phyloP scores from a whole-genome alignment of 2,797 vertebrate genomes.

The Helarctos malayanus region DNA sequence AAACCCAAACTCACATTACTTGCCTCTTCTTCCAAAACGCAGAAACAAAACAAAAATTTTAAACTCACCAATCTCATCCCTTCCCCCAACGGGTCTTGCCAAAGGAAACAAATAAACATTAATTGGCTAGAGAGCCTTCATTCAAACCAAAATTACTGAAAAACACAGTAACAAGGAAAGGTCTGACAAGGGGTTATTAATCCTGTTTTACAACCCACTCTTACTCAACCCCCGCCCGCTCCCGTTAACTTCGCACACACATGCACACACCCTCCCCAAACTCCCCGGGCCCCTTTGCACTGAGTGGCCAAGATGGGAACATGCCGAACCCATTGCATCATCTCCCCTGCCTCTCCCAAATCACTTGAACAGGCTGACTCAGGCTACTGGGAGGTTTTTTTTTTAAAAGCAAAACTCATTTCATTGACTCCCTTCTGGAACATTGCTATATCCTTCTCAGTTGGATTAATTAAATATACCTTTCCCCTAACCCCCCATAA shows the following conservation, averaged over 20 bases:
- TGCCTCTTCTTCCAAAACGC: conserved; percentile 82
- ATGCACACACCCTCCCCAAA: conserved; percentile 75
- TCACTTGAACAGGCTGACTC: conserved; percentile 66
- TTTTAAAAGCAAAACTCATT: conserved; percentile 66
- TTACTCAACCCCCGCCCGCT: conserved; percentile 46
- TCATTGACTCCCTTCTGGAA: conserved; percentile 71
- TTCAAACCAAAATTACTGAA: conserved; percentile 86
- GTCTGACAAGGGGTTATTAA: conserved; percentile 81
- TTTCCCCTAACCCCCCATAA: background rate
- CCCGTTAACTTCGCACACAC: conserved; percentile 68
- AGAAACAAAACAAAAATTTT: conserved; percentile 79
- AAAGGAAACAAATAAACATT: conserved; percentile 86
- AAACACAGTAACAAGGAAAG: conserved; percentile 81
- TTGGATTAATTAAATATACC: conserved; percentile 63
- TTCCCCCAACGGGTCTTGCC: conserved; percentile 77
- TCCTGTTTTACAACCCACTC: conserved; percentile 72
- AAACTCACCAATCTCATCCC: conserved; percentile 71
- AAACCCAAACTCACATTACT: conserved; percentile 87
- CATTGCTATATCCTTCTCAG: conserved; percentile 26
- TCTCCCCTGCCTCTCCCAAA: conserved; percentile 80
- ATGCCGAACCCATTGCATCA: conserved; percentile 83
- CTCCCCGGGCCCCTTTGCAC: conserved; percentile 72
- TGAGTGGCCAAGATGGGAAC: conserved; percentile 72
- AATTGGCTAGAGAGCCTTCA: conserved; percentile 85
- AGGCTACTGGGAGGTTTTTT: conserved; percentile 56